Evolutionary conservation across 2,797 vertebrate genomes (phyloP), one percentile per base, ranked within the genome.

Genomic region (Acropternis orthonyx): DNA sequence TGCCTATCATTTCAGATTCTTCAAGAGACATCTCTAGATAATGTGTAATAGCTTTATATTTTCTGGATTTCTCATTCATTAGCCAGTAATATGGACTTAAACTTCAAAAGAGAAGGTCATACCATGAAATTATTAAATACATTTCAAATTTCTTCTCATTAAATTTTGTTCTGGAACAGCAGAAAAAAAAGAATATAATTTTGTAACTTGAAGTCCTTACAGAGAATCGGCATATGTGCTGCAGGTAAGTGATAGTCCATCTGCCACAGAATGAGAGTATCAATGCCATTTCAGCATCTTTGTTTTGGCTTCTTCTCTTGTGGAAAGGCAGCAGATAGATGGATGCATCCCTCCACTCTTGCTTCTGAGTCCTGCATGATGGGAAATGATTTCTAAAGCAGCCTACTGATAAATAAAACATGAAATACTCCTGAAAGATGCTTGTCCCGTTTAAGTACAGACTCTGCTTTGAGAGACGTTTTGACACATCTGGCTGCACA

Each of bases 341-440:
- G 48, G 46, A 24, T 16, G n/a, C 51, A 36, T 59, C 76, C 37
- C 17, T 91, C 62, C 43, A 6, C n/a, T 82, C 14, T 37, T 67
- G 23, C 65, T 88, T 56, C 55, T 3, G 30, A 87, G 77, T 36
- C 26, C 46, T 91, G 63, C 78, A 24, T 48, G 81, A 73, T 61
- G 75, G 51, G 44, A 28, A 89, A 36, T 22, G 55, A n/a, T 71
- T 93, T 91, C 62, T 69, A 49, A 68, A 92, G 6, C 74, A 55
- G 48, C 30, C 4, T 20, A 68, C 62, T 43, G 32, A 72, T 96
- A 76, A 95, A 97, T 95, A 96, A 96, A 95, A 34, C 28, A 94
- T 89, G 44, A 85, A 93, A 34, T 69, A 19, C 32, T 91, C 93
- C 89, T 48, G 67, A 88, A 95, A 80, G 90, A 52, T 69, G 85